Evolutionary conservation across 2,797 vertebrate species (phyloP), one percentile per base, ranked within the genome.

Genomic region (Onychomys arenicola): DNA sequence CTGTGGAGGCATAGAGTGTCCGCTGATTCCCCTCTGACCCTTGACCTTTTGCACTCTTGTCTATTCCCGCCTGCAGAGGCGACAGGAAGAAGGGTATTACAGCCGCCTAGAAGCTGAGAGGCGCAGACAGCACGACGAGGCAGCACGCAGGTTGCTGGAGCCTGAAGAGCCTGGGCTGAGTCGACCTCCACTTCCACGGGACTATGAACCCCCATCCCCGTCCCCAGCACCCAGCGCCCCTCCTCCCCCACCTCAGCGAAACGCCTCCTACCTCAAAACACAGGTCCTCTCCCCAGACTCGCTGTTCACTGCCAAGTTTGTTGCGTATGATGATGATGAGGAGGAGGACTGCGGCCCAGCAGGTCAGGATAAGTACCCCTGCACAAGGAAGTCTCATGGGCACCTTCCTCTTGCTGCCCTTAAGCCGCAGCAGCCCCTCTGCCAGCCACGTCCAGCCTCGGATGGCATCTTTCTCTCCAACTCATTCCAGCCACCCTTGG

Each of bases 81-180:
- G 99, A 98, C 99, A 99, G 98, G 99, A 99, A 98, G 99, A 99
- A 97, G 99, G 99, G 96, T 99, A 99, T 98, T 99, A 99, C 99
- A 99, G 98, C 97, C 99, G 99, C 94, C 98, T 99, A 99, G 99
- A 99, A 98, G 99, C 99, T 0, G 99, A 99, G 98, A 99, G 99
- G 98, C 99, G 99, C 98, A 99, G 99, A 98, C 99, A 99, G 98
- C 99, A 99, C 16, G 99, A 99, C 49, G 99, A 99, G 98, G 99
- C 99, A 0, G 99, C 99, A 84, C 99, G 99, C 97, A 99, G 99
- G 99, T 99, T 99, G 98, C 99, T 99, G 99, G 99, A 99, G 91
- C 99, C 99, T 12, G 99, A 99, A 34, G 99, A 99, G 97, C 99
- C 99, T 96, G 99, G 99, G 99, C 99, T 99, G 99, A 99, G 99